A percentile compares a stretch with the other conserved stretches of the same genome.
phyloP scores from a whole-genome alignment of 2,797 vertebrate species.

The Pristis pectinata region DNA sequence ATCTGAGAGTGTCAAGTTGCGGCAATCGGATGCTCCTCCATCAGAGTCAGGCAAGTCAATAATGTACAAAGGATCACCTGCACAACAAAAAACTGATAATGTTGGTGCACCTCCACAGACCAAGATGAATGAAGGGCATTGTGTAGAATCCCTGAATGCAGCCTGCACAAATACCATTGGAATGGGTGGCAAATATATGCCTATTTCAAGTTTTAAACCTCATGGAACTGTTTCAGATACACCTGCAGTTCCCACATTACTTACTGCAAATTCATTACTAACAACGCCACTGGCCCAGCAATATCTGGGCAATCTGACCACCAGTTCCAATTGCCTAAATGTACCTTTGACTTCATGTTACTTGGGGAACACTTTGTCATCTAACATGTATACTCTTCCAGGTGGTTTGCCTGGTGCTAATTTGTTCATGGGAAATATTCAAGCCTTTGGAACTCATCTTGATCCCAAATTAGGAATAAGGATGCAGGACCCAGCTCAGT shows the following conservation, averaged over 20 bases:
- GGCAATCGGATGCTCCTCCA: neutral
- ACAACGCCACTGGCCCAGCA: slow-evolving; percentile 61
- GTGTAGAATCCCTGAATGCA: slow-evolving; percentile 40
- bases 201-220: slow-evolving; percentile 55
- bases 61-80: neutral
- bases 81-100: neutral
- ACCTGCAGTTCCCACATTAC: slow-evolving; percentile 55
- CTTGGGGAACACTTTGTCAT: slow-evolving; percentile 45
- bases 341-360: slow-evolving; percentile 56
- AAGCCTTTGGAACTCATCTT: slow-evolving; percentile 52
- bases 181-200: slow-evolving; percentile 46
- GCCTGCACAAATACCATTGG: slow-evolving; percentile 38
- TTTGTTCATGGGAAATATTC: slow-evolving; percentile 51
- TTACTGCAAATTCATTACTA: slow-evolving; percentile 55
- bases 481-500: slow-evolving; percentile 50
- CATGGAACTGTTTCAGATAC: slow-evolving; percentile 45
- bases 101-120: slow-evolving; percentile 29
- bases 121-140: slow-evolving; percentile 39
- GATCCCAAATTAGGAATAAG: slow-evolving; percentile 50
- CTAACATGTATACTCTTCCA: slow-evolving; percentile 54
- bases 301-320: slow-evolving; percentile 52
- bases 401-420: slow-evolving; percentile 49
- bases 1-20: neutral
- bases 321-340: slow-evolving; percentile 45
- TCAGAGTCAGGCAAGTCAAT: neutral